A percentile compares a stretch with the other conserved stretches of the same genome.
phyloP scores from a whole-genome alignment of 2,888 invertebrate genomes.

The Dasysyrphus albostriatus region DNA sequence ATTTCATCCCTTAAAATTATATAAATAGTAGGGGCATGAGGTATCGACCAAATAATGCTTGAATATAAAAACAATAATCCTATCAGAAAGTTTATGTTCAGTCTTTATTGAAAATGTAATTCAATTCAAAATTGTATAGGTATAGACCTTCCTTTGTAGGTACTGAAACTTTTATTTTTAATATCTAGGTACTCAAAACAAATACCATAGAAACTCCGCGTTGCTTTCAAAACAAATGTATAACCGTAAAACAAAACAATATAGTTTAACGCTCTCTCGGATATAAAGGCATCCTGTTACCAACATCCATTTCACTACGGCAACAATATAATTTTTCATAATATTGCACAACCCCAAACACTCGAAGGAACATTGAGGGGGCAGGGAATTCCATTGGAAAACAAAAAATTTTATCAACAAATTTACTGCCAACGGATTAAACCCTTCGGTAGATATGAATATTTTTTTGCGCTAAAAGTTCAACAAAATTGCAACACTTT shows the following conservation, averaged over 20 bases:
- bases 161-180: constrained; percentile 17
- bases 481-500: constrained; percentile 17
- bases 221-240: background rate
- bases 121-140: constrained; percentile 24
- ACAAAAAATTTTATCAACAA: background rate
- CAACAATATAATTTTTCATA: constrained; percentile 18
- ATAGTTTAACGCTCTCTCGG: background rate
- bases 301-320: constrained; percentile 1
- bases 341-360: constrained; percentile 3
- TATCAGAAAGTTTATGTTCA: background rate
- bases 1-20: background rate
- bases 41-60: constrained; percentile 25
- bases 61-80: background rate
- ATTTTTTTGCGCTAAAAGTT: background rate
- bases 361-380: background rate
- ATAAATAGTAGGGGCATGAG: background rate
- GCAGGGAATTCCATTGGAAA: background rate
- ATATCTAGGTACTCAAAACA: constrained; percentile 9
- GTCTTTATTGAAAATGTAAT: constrained; percentile 40
- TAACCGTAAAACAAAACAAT: constrained; percentile 1
- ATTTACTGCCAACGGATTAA: constrained; percentile 10
- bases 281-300: constrained; percentile 27
- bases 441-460: constrained; percentile 8
- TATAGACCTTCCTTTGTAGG: background rate
- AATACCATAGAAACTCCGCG: constrained; percentile 9